Evolutionary conservation across 2,888 invertebrate species (phyloP), one percentile per base, ranked within the genome.

Genomic region (Idaea straminata): DNA sequence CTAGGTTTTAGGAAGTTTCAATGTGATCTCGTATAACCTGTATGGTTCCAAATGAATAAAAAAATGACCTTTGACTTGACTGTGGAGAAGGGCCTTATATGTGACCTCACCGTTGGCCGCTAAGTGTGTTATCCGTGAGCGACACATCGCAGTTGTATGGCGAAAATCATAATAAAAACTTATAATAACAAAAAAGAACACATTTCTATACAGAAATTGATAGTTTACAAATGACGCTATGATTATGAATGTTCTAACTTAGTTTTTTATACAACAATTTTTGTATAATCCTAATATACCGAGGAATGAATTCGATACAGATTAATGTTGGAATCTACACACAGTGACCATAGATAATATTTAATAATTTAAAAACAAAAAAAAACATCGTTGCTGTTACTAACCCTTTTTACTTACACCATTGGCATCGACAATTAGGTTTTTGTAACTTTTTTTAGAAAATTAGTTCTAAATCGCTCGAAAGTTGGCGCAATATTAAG

Each of bases 231-330:
- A 83, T 76, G 74, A 79, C 76, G 75, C 77, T 78, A 69, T 69
- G 77, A 80, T 67, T 66, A 70, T 72, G 68, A 68, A 69, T 75
- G 74, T 72, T 25, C 75, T 74, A 70, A 69, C 71, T 71, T 74
- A 80, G 74, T 25, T n/a, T 72, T 78, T 80, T 81, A 77, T 78
- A 83, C 81, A 83, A 83, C 77, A 85, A 84, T 83, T 84, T 25
- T 85, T 74, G 80, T 75, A 77, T 83, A 83, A 79, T 81, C 82
- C 83, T 87, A 88, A 84, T 86, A 83, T 83, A 83, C 25, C 47
- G 47, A 91, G 91, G 91, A 91, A 91, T 91, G 91, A 86, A 88
- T 85, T 84, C 72, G 73, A 81, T 79, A 74, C 78, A 73, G 77
- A 77, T 81, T 77, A 79, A 80, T 76, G 76, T 77, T 82, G 77